These are phyloP conservation scores for Apocheima hispidaria DNA, from an alignment of 2,888 invertebrate species.

Conservation along the genomic window DNA sequence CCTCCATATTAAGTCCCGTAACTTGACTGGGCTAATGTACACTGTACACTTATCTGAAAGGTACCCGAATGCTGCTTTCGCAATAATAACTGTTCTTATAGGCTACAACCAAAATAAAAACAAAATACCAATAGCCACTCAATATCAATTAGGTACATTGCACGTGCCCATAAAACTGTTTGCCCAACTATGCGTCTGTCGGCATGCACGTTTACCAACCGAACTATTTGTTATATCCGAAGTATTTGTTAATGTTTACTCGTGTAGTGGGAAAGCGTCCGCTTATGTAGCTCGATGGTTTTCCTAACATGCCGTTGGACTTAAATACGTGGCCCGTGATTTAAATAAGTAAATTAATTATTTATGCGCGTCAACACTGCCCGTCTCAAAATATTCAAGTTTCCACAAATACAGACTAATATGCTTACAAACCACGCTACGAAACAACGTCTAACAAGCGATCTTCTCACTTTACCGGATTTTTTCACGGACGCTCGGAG, in stretches of 20 bases:
- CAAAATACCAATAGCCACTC: constrained; percentile 22
- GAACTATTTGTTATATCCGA: constrained; percentile 34
- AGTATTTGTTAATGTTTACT: constrained; percentile 36
- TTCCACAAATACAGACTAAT: not conserved
- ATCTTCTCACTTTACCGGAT: too few relatives aligned
- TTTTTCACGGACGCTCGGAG: too few relatives aligned
- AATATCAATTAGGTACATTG: constrained; percentile 31
- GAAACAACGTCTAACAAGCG: not conserved
- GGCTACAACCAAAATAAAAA: constrained; percentile 9
- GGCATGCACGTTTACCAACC: constrained; percentile 37
- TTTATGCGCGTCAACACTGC: constrained; percentile 1
- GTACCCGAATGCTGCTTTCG: constrained; percentile 1
- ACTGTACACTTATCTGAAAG: too few relatives aligned
- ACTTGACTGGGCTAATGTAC: too few relatives aligned
- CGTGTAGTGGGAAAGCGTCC: constrained; percentile 35
- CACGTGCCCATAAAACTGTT: constrained; percentile 39
- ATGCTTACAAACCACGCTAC: not conserved
- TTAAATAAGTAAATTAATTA: too few relatives aligned
- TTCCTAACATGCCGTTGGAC: constrained; percentile 28
- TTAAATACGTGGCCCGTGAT: constrained; percentile 13
- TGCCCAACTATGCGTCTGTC: constrained; percentile 37
- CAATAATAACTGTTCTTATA: constrained; percentile 7
- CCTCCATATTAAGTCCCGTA: too few relatives aligned
- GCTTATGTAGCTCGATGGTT: constrained; percentile 26
- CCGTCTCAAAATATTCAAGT: not conserved